Evolutionary conservation across 1,140 invertebrate genomes (phyloP).

Genomic region (Magallana angulata): DNA sequence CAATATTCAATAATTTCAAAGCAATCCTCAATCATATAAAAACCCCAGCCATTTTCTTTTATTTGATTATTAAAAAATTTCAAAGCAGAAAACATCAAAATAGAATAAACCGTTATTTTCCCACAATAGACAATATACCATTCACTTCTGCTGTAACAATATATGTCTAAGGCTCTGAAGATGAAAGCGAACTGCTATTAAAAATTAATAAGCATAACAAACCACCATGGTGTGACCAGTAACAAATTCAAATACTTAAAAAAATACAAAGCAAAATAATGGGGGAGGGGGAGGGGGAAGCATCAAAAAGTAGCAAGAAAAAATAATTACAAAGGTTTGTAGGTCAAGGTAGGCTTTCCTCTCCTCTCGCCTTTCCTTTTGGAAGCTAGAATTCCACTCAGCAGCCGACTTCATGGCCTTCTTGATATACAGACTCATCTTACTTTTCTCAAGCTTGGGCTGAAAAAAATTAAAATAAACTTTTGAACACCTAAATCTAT

Average conservation of each 20-base stretch:
- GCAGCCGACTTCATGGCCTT: slow-evolving; percentile 92
- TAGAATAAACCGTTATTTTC: background rate
- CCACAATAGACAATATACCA: background rate
- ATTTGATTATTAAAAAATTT: too few relatives aligned
- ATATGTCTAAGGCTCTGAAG: background rate
- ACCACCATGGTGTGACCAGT: too few relatives aligned
- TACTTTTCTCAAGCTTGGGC: slow-evolving; percentile 79
- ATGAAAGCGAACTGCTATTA: background rate
- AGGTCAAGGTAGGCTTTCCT: slow-evolving; percentile 82
- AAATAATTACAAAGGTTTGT: slow-evolving; percentile 79
- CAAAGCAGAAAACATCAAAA: background rate
- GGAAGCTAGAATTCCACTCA: slow-evolving; percentile 93
- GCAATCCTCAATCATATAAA: too few relatives aligned
- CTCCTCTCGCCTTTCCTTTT: slow-evolving; percentile 86
- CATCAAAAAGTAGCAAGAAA: background rate
- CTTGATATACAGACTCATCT: slow-evolving; percentile 86
- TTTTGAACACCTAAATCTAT: too few relatives aligned
- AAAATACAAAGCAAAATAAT: too few relatives aligned
- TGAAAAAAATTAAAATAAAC: slow-evolving; percentile 52
- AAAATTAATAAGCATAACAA: background rate
- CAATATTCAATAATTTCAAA: too few relatives aligned
- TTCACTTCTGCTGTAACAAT: background rate
- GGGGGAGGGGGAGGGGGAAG: too few relatives aligned
- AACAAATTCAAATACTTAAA: too few relatives aligned
- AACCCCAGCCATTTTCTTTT: too few relatives aligned